phyloP scores from a whole-genome alignment of 2,113 vertebrate species.

The Spilogale gracilis region DNA sequence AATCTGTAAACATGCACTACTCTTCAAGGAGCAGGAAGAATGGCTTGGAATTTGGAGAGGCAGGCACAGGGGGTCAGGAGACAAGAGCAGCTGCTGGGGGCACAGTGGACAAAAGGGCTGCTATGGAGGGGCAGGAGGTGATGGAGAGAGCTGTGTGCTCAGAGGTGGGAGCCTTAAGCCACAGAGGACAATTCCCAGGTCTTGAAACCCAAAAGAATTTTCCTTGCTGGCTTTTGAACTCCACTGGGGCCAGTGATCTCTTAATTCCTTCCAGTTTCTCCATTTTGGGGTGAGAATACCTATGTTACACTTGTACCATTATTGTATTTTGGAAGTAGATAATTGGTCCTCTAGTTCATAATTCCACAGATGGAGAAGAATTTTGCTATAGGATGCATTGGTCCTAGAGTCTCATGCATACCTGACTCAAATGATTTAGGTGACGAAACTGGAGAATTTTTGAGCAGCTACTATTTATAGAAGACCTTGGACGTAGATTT shows the following conservation, averaged over 20 bases:
- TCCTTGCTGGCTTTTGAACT: background rate
- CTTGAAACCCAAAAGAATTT: background rate
- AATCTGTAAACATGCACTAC: background rate
- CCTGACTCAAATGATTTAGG: background rate
- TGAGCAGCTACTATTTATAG: background rate
- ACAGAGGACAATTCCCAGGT: background rate
- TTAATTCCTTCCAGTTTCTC: background rate
- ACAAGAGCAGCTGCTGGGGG: background rate
- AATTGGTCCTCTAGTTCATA: background rate
- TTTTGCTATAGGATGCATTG: background rate
- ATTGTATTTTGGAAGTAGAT: background rate
- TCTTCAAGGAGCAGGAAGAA: background rate
- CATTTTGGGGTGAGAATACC: background rate
- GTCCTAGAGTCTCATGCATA: background rate
- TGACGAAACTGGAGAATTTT: background rate
- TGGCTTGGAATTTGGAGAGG: background rate
- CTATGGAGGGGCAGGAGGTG: background rate
- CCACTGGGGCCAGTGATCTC: background rate
- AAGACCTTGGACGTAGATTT: background rate
- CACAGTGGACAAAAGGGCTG: rapidly evolving
- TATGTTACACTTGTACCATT: background rate
- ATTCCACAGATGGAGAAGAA: background rate
- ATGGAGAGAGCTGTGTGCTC: background rate
- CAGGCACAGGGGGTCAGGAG: background rate
- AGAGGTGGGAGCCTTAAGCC: background rate